These are phyloP conservation scores for Schizotus pectinicornis DNA, from an alignment of 2,888 invertebrate species.

Conservation along the genomic window DNA sequence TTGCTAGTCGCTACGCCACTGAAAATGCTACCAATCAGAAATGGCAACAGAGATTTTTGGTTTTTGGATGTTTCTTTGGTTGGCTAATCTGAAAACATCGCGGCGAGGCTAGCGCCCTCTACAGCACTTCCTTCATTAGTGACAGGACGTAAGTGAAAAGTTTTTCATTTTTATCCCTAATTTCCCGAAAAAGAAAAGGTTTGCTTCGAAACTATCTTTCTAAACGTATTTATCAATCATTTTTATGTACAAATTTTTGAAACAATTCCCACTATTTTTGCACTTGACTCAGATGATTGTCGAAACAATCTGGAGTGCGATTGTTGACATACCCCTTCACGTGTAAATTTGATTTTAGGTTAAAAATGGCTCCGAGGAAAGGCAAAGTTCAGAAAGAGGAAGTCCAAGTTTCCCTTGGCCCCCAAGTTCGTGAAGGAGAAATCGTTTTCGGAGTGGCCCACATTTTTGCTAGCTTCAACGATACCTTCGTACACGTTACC, in stretches of 20 bases:
- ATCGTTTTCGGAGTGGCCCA: constrained; percentile 99
- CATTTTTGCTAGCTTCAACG: constrained; percentile 99
- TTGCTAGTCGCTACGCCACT: too few species aligned
- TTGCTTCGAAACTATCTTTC: neutral
- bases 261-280: too few species aligned
- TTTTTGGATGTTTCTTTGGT: too few species aligned
- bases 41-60: too few species aligned
- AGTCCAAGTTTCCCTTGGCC: constrained; percentile 94
- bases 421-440: constrained; percentile 96
- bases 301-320: too few species aligned
- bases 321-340: neutral
- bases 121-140: constrained; percentile 15
- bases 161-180: constrained; percentile 2
- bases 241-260: too few species aligned
- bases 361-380: constrained; percentile 95
- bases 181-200: neutral
- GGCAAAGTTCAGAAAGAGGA: constrained; percentile 97
- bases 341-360: constrained; percentile 11
- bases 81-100: neutral
- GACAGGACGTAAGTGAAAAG: constrained; percentile 17
- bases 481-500: constrained; percentile 99
- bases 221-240: too few species aligned
- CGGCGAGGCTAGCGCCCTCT: constrained; percentile 31
- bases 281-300: too few species aligned
- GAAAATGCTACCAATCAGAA: too few species aligned